phyloP scores from a whole-genome alignment of 2,888 invertebrate genomes.

The Vesta saturnalis region DNA sequence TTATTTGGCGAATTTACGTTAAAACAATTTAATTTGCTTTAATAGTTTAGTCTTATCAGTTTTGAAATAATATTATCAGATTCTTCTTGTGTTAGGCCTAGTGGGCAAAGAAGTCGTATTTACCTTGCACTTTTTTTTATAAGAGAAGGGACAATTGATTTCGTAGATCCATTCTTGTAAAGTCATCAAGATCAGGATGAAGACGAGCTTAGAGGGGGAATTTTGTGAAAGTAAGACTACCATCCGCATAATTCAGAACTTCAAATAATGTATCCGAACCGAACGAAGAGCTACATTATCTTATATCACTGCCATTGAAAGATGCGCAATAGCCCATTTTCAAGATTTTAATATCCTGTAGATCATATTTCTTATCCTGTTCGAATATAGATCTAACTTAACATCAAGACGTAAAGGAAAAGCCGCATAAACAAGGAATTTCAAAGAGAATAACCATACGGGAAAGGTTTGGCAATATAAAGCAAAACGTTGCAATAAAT shows the following conservation, averaged over 20 bases:
- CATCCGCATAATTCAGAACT: conserved; percentile 43
- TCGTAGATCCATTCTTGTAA: conserved; percentile 21
- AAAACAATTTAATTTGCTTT: no score
- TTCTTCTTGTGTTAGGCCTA: no score
- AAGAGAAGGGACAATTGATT: conserved; percentile 27
- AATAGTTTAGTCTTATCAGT: no score
- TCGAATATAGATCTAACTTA: conserved; percentile 18
- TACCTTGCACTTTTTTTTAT: no score
- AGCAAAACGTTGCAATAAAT: conserved; percentile 27
- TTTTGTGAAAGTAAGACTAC: conserved; percentile 23
- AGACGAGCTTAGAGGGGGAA: no score
- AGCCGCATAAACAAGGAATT: conserved; percentile 20
- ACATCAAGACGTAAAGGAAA: conserved; percentile 17
- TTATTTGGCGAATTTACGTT: no score
- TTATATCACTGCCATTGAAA: conserved; percentile 41
- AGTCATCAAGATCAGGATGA: conserved; percentile 25
- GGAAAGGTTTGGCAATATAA: conserved; percentile 7
- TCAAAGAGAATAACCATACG: conserved; percentile 5
- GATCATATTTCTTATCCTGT: conserved; percentile 28
- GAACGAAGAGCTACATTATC: conserved; percentile 38
- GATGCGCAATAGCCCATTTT: conserved; percentile 40
- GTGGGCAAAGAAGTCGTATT: no score
- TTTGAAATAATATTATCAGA: no score
- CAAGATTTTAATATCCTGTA: conserved; percentile 32
- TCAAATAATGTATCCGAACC: conserved; percentile 39